Evolutionary conservation across 2,888 invertebrate species (phyloP).

Genomic region (Cryptocheilus praepositus): DNA sequence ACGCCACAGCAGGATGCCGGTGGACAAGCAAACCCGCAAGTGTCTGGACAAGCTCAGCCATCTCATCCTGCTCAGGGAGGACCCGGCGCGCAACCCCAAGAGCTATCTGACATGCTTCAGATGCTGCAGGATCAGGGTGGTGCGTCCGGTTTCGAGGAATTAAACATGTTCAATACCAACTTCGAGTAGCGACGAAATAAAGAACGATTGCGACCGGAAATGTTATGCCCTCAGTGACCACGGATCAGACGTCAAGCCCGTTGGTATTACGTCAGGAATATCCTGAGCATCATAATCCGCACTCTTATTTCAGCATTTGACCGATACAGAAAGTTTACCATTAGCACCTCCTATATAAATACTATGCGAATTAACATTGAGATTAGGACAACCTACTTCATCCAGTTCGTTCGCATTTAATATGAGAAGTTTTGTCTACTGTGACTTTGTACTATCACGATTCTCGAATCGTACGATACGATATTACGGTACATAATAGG

Average conservation of each 20-base stretch:
- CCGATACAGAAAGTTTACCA: slow-evolving; percentile 30
- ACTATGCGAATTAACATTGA: slow-evolving; percentile 31
- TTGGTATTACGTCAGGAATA: slow-evolving; percentile 31
- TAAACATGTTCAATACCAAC: slow-evolving; percentile 92
- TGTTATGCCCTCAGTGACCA: slow-evolving; percentile 35
- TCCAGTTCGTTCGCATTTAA: slow-evolving; percentile 27
- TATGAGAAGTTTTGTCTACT: slow-evolving; percentile 29
- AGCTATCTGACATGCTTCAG: slow-evolving; percentile 94
- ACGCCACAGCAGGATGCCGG: slow-evolving; percentile 65
- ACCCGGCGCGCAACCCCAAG: slow-evolving; percentile 84
- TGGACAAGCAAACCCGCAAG: slow-evolving; percentile 68
- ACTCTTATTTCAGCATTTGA: slow-evolving; percentile 39
- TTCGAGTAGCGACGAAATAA: slow-evolving; percentile 77
- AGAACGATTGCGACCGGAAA: slow-evolving; percentile 20
- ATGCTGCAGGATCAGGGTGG: slow-evolving; percentile 90
- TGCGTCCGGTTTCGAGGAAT: slow-evolving; percentile 89
- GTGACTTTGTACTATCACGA: slow-evolving; percentile 12
- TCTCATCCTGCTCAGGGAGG: slow-evolving; percentile 73
- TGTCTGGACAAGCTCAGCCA: slow-evolving; percentile 65
- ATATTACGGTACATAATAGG: slow-evolving; percentile 16
- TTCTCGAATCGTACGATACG: slow-evolving; percentile 23
- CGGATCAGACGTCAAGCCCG: slow-evolving; percentile 24
- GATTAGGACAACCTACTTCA: slow-evolving; percentile 33
- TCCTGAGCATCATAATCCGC: slow-evolving; percentile 41
- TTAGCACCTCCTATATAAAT: slow-evolving; percentile 48